A percentile compares a stretch with the other conserved stretches of the same genome.
Conservation (phyloP, 2,888 invertebrate species). For the Ptychoptera contaminata region DNA sequence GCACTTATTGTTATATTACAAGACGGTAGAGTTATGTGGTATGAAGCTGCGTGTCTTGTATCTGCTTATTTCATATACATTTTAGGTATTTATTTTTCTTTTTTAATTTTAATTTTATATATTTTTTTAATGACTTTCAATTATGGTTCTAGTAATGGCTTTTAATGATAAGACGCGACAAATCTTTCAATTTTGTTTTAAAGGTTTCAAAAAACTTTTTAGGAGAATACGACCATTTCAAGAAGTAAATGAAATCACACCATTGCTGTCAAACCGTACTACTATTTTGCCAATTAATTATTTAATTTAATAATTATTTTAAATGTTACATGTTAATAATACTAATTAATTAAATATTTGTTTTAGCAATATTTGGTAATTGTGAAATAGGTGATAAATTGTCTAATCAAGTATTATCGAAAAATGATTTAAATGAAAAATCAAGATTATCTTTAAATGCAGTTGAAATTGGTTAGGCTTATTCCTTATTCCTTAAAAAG, state of each 20-base stretch:
- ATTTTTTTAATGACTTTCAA: too few species aligned
- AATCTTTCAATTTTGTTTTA: conserved; percentile 26
- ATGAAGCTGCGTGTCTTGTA: conserved; percentile 56
- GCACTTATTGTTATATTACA: conserved; percentile 50
- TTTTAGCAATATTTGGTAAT: too few species aligned
- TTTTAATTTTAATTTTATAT: conserved; percentile 2
- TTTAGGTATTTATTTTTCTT: conserved; percentile 20
- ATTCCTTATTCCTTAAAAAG: too few species aligned
- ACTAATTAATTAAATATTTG: too few species aligned
- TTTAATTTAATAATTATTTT: too few species aligned
- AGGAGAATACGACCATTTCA: conserved; percentile 34
- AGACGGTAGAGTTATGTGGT: conserved; percentile 59
- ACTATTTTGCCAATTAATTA: too few species aligned
- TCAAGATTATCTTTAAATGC: too few species aligned
- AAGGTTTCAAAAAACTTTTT: conserved; percentile 29
- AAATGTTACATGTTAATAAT: too few species aligned
- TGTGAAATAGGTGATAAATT: too few species aligned
- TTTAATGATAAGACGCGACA: conserved; percentile 43
- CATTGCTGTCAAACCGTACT: conserved; percentile 18
- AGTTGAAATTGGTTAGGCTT: too few species aligned
- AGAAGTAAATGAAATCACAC: conserved; percentile 29
- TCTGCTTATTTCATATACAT: conserved; percentile 55
- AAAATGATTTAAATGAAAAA: conserved; percentile 12
- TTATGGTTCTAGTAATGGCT: conserved; percentile 50
- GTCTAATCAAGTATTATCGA: too few species aligned